Base-by-base conservation (phyloP, 2,888 invertebrate genomes). In the Drosophila tripunctata region DNA sequence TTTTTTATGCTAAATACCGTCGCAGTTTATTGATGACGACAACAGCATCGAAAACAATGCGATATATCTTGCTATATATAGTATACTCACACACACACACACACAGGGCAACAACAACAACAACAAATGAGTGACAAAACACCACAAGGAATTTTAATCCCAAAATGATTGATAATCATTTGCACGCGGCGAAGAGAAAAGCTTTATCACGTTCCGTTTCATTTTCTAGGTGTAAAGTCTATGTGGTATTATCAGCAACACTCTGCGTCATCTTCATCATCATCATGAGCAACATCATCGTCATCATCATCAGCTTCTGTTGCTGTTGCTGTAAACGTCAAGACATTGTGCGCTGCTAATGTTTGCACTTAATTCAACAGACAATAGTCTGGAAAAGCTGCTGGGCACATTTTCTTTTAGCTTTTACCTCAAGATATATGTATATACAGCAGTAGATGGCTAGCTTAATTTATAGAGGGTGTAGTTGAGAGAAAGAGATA, bases 111-210 rank as follows among this genome's bases (percentile, higher is more conserved):
- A 31, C 36, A 36, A 12, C 43, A 56, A 41, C 58, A 67, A 66
- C 60, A 72, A 65, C 67, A 77, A 84, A 73, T 88, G 88, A 54
- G 87, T 87, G 84, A 88, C 87, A 84, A 84, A 84, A 84, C 84
- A 88, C 84, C 84, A 84, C 81, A 88, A 81, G 78, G 88, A 88
- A 85, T 85, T 88, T 85, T 85, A 85, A 85, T 85, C 85, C 85
- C 85, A 81, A 85, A 87, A 85, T 85, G 85, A 85, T 85, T 88
- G 84, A 85, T 85, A 87, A 85, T 87, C 88, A 88, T 81, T 85
- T 75, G 81, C 87, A 69, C 58, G 71, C 43, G 44, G 17, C 44
- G 50, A 43, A 60, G 50, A 72, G n/a, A 79, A 87, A 76, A 84
- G 84, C 84, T 84, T 87, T 72, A 83, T 84, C 84, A 88, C 84